Conservation (phyloP, 2,113 vertebrate genomes). For the Spheniscus mendiculus region DNA sequence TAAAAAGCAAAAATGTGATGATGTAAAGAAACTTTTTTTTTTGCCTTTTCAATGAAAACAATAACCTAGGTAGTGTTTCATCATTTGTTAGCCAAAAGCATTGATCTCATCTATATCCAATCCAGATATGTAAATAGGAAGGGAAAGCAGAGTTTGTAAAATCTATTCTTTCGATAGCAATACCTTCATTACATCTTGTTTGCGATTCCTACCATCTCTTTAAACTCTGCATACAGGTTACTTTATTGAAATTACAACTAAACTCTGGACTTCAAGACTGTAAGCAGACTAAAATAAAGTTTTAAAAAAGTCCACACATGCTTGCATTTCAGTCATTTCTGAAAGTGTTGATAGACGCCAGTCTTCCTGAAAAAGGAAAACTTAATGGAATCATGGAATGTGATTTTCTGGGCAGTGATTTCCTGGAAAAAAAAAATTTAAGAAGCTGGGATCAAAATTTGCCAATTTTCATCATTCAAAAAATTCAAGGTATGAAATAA, state of each 20-base stretch:
- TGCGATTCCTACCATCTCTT: not conserved
- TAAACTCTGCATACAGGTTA: not conserved
- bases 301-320: not conserved
- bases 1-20: not conserved
- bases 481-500: not conserved
- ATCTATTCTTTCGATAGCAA: not conserved
- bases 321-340: not conserved
- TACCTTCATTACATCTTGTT: not conserved
- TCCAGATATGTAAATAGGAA: not conserved
- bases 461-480: not conserved
- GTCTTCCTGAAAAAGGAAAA: not conserved
- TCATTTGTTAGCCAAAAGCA: not conserved
- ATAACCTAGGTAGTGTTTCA: not conserved
- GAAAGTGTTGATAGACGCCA: not conserved
- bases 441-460: not conserved
- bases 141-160: not conserved
- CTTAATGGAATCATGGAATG: not conserved
- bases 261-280: not conserved
- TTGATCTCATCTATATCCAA: not conserved
- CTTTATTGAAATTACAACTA: not conserved
- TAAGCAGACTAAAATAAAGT: not conserved
- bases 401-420: not conserved
- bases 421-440: not conserved
- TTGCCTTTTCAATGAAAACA: not conserved
- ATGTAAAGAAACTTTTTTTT: not conserved